Conservation (phyloP, 2,797 vertebrate species). For the Spinibarbus caldwelli region DNA sequence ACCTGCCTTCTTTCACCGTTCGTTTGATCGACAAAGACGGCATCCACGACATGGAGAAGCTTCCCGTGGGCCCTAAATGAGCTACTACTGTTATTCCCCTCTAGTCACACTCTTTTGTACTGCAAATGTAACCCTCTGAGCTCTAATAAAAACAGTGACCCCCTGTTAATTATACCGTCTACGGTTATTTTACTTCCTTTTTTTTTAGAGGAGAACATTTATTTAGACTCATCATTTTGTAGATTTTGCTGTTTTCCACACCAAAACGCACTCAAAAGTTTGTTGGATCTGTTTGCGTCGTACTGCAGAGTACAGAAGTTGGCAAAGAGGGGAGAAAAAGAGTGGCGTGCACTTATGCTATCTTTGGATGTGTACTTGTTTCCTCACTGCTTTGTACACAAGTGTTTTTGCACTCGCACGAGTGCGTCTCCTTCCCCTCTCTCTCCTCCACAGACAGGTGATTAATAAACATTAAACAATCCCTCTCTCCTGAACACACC, state of each 20-base stretch:
- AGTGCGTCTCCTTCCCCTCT: slow-evolving; percentile 63
- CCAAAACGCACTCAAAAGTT: background rate
- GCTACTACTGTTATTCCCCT: slow-evolving; percentile 62
- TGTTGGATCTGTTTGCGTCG: background rate
- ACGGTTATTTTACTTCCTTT: slow-evolving; percentile 26
- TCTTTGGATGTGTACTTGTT: slow-evolving; percentile 51
- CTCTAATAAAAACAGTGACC: slow-evolving; percentile 78
- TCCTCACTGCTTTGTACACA: slow-evolving; percentile 41
- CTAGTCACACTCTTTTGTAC: slow-evolving; percentile 73
- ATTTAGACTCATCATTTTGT: background rate
- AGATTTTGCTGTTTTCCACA: background rate
- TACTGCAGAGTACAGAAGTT: background rate
- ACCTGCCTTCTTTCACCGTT: slow-evolving; percentile 90
- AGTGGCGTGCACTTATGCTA: slow-evolving; percentile 1
- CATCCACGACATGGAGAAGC: slow-evolving; percentile 90
- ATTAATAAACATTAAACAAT: slow-evolving; percentile 95
- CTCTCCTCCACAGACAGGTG: slow-evolving; percentile 85
- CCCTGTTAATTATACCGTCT: slow-evolving; percentile 62
- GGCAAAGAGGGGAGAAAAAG: background rate
- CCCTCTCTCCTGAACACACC: slow-evolving; percentile 80
- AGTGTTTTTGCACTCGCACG: slow-evolving; percentile 58
- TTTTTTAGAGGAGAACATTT: background rate
- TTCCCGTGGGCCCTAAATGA: slow-evolving; percentile 75
- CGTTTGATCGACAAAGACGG: slow-evolving; percentile 95
- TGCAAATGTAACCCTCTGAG: slow-evolving; percentile 68